These are phyloP conservation scores for Varanus komodoensis DNA, from an alignment of 2,113 vertebrate genomes.

Conservation along the genomic window DNA sequence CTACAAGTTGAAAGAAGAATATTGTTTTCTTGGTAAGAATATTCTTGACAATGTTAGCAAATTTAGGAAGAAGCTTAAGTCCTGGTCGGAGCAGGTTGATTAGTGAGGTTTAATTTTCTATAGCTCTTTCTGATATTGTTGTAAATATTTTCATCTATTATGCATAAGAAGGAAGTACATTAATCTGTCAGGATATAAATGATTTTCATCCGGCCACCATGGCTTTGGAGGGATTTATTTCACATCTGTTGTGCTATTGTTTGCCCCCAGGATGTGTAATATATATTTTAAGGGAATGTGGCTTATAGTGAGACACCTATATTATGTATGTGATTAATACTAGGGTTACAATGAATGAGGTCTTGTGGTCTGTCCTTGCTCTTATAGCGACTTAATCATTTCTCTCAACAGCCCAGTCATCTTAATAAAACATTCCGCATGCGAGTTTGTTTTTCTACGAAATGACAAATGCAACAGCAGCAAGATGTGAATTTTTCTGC, in stretches of 20 bases:
- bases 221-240: constrained; percentile 83
- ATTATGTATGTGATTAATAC: constrained; percentile 89
- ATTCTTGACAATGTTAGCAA: constrained; percentile 4
- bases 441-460: constrained; percentile 69
- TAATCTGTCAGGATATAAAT: constrained; percentile 83
- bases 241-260: constrained; percentile 72
- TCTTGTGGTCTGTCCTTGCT: constrained; percentile 82
- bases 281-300: constrained; percentile 83
- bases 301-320: constrained; percentile 81
- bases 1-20: constrained; percentile 27
- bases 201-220: constrained; percentile 79
- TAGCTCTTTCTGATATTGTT: constrained; percentile 77
- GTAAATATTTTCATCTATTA: constrained; percentile 84
- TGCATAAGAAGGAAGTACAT: constrained; percentile 80
- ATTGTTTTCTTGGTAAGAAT: constrained; percentile 58
- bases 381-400: constrained; percentile 85
- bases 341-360: constrained; percentile 79
- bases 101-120: constrained; percentile 79
- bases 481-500: constrained; percentile 73
- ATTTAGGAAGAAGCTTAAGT: constrained; percentile 67
- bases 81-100: constrained; percentile 70
- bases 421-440: constrained; percentile 82
- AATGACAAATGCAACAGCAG: constrained; percentile 79
- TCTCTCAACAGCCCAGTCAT: constrained; percentile 78
- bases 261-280: constrained; percentile 80